phyloP scores from a whole-genome alignment of 2,888 invertebrate genomes.

The Seira ritae region DNA sequence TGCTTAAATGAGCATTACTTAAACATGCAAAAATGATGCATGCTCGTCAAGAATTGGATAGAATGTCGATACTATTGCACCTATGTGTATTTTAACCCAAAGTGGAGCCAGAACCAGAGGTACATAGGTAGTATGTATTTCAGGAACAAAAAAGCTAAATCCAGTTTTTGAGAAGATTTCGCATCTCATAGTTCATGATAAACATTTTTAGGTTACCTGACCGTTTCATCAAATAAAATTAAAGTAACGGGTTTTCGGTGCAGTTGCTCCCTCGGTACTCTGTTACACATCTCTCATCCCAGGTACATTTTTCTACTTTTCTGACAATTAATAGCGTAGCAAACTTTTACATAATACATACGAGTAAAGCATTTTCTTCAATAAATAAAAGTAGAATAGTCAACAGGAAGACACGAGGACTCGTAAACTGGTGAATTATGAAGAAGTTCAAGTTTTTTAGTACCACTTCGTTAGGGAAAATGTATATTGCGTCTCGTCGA shows the following conservation, averaged over 20 bases:
- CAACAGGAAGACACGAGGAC: neutral
- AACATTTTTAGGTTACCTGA: conserved; percentile 19
- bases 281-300: too few relatives aligned
- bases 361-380: neutral
- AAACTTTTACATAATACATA: neutral
- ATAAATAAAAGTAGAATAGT: neutral
- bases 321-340: too few relatives aligned
- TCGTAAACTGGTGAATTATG: conserved; percentile 42
- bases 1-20: too few relatives aligned
- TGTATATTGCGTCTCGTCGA: too few relatives aligned
- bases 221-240: neutral
- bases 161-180: neutral
- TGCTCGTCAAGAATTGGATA: conserved; percentile 3
- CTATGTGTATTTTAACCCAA: too few relatives aligned
- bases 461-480: neutral
- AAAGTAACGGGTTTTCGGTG: neutral
- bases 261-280: too few relatives aligned
- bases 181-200: conserved; percentile 18
- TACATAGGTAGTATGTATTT: too few relatives aligned
- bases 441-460: neutral
- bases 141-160: too few relatives aligned
- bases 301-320: too few relatives aligned
- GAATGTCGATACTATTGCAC: too few relatives aligned
- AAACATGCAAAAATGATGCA: neutral
- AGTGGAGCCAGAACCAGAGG: too few relatives aligned